A percentile compares a stretch with the other conserved stretches of the same genome.
Conservation (phyloP, 2,888 invertebrate genomes). For the Dynastes hyllus region DNA sequence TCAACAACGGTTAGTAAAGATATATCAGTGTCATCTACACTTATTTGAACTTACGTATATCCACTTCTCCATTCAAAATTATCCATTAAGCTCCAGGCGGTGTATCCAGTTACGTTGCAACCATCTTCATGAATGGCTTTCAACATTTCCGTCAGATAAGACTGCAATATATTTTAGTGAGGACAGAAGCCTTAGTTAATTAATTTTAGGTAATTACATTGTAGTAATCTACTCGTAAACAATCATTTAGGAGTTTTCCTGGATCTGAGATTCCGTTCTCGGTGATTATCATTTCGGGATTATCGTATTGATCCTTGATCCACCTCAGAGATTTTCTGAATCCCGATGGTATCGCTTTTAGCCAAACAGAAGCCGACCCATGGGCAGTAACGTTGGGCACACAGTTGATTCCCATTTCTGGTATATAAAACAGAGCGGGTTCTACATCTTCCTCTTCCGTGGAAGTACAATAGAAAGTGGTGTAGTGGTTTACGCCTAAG, state of each 20-base stretch:
- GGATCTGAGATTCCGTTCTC: slow-evolving; percentile 74
- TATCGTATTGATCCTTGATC: slow-evolving; percentile 75
- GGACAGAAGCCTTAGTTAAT: background rate
- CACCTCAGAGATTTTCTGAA: slow-evolving; percentile 78
- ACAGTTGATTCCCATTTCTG: slow-evolving; percentile 29
- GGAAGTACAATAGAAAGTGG: slow-evolving; percentile 62
- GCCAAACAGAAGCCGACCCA: slow-evolving; percentile 15
- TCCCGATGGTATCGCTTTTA: slow-evolving; percentile 77
- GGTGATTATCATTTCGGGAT: slow-evolving; percentile 75
- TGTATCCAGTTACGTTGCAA: slow-evolving; percentile 78
- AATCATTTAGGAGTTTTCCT: slow-evolving; percentile 69
- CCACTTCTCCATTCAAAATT: slow-evolving; percentile 88
- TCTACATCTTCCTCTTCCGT: slow-evolving; percentile 71
- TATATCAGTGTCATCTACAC: slow-evolving; percentile 62
- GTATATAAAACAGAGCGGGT: slow-evolving; percentile 72
- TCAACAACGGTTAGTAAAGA: background rate
- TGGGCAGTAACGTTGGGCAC: slow-evolving; percentile 18
- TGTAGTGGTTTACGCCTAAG: slow-evolving; percentile 85
- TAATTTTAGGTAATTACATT: slow-evolving; percentile 41
- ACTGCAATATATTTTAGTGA: slow-evolving; percentile 33
- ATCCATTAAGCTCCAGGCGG: slow-evolving; percentile 88
- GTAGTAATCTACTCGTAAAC: slow-evolving; percentile 67
- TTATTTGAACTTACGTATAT: slow-evolving; percentile 73
- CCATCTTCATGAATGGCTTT: slow-evolving; percentile 74
- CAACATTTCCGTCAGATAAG: slow-evolving; percentile 71